A percentile compares a stretch with the other conserved stretches of the same genome.
Evolutionary conservation across 2,797 vertebrate genomes (phyloP).

Genomic region (Discoglossus pictus): DNA sequence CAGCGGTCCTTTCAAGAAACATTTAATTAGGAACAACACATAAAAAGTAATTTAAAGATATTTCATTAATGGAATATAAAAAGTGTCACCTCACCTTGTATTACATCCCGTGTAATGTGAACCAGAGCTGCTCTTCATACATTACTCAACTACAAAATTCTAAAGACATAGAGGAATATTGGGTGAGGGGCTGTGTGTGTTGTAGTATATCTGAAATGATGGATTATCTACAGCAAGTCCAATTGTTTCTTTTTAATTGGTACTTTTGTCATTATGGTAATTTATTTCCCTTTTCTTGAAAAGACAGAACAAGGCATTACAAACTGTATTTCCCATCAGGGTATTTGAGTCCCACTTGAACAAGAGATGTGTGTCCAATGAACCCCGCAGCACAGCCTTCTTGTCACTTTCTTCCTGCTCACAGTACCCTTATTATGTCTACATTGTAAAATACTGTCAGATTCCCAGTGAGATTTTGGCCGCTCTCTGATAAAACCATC

Average conservation of each 20-base stretch:
- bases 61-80: constrained; percentile 12
- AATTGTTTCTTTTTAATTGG: constrained; percentile 38
- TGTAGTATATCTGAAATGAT: constrained; percentile 24
- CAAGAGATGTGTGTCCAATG: neutral
- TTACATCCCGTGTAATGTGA: neutral
- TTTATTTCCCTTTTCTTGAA: constrained; percentile 18
- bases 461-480: neutral
- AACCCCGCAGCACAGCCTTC: neutral
- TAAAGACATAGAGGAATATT: neutral
- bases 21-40: too few species aligned
- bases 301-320: neutral
- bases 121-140: neutral
- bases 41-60: constrained; percentile 8
- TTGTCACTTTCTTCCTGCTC: too few species aligned
- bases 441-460: neutral
- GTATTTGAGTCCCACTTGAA: neutral
- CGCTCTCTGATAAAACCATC: too few species aligned
- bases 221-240: constrained; percentile 14
- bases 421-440: constrained; percentile 5
- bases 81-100: neutral
- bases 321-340: constrained; percentile 35
- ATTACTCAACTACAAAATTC: neutral
- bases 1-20: too few species aligned
- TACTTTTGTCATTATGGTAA: constrained; percentile 35
- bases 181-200: neutral